Evolutionary conservation across 2,797 vertebrate species (phyloP).

Genomic region (Yasuhikotakia modesta): DNA sequence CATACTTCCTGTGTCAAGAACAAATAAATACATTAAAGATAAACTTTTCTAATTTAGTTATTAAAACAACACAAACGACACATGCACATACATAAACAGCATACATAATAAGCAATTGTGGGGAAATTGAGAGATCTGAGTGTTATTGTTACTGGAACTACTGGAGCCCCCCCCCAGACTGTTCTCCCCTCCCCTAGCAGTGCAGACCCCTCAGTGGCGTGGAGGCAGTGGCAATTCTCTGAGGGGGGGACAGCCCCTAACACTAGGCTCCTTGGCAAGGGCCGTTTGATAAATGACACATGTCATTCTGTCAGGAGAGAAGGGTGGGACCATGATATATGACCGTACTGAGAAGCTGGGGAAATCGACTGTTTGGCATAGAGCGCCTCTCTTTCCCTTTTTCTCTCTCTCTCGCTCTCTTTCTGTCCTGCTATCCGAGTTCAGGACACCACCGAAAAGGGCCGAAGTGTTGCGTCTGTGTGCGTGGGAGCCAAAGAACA

Average conservation of each 20-base stretch:
- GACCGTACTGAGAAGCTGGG: too few species aligned
- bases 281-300: too few species aligned
- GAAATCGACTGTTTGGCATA: conserved; percentile 71
- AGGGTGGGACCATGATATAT: too few species aligned
- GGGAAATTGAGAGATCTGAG: conserved; percentile 50
- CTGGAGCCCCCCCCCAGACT: neutral
- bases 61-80: neutral
- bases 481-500: conserved; percentile 42
- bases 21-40: neutral
- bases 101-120: conserved; percentile 46
- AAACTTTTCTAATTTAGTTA: neutral
- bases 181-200: conserved; percentile 27
- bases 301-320: too few species aligned
- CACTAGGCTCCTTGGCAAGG: conserved; percentile 75
- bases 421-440: conserved; percentile 46
- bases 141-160: neutral
- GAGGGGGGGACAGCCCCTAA: conserved; percentile 63
- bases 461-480: conserved; percentile 26
- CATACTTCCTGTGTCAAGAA: neutral
- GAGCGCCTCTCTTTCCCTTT: neutral
- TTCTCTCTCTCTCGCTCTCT: conserved; percentile 49
- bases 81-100: neutral
- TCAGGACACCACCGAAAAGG: conserved; percentile 53
- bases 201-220: conserved; percentile 43
- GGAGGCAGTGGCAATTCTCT: conserved; percentile 59